Conservation (phyloP, 1,140 invertebrate species). For the Arion vulgaris region DNA sequence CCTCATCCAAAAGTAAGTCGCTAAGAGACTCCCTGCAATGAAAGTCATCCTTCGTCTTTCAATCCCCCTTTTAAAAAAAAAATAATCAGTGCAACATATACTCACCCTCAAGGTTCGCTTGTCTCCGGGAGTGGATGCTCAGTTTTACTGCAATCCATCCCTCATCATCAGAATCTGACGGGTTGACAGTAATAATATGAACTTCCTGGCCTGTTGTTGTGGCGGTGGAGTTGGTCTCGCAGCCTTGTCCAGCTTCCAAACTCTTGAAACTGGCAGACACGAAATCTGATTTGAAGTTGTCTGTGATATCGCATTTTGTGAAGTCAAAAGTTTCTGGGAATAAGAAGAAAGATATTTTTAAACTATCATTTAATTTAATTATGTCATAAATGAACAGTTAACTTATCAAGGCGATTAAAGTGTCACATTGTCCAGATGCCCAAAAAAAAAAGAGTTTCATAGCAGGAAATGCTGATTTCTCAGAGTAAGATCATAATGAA, state of each 20-base stretch:
- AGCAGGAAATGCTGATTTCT: no score
- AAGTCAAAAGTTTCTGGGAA: slow-evolving; percentile 32
- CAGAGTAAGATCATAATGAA: no score
- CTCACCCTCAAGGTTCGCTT: neutral
- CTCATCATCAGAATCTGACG: neutral
- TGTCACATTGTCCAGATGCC: no score
- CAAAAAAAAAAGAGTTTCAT: no score
- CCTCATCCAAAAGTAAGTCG: no score
- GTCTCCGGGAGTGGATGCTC: slow-evolving; percentile 1
- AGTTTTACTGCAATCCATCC: neutral
- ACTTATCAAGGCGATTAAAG: no score
- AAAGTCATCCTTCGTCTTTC: no score
- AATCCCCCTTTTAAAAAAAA: no score
- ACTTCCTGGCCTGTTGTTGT: slow-evolving; percentile 43
- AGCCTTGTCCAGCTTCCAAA: slow-evolving; percentile 40
- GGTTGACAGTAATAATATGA: slow-evolving; percentile 50
- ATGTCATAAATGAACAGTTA: no score
- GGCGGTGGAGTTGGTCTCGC: slow-evolving; percentile 45
- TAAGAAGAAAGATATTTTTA: neutral
- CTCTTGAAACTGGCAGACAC: slow-evolving; percentile 47
- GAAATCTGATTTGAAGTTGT: slow-evolving; percentile 40
- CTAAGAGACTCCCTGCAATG: no score
- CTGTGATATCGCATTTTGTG: slow-evolving; percentile 43
- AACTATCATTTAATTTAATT: no score
- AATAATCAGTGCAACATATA: neutral